Base-by-base conservation (phyloP, 2,888 invertebrate genomes). In the Linnaemya tessellans region DNA sequence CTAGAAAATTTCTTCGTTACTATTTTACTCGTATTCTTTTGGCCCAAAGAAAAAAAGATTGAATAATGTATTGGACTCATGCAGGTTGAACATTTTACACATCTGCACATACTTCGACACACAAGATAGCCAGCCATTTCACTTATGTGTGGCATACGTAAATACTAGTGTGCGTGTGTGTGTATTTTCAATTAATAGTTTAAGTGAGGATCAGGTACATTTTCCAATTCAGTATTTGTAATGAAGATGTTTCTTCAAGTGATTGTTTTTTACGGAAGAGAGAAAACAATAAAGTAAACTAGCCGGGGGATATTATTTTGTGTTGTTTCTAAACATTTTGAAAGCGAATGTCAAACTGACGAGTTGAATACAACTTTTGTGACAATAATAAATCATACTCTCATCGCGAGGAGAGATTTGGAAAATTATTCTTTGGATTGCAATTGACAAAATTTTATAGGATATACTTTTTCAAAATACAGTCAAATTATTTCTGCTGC, bases 1-100 rank as follows among this genome's bases (percentile, higher is more conserved):
- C 86, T 51, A 77, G 84, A 84, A 84, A 80, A 68, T 78, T 54
- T 78, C 64, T 80, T 73, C 56, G 46, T 54, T 54, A 9, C 30
- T 62, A 20, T 49, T 64, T 20, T 60, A 51, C 1, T 20, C 20
- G 20, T 1, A 60, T 11, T 46, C 46, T 67, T 58, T 56, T 41
- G 35, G 41, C 13, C 11, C 11, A 43, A 43, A 43, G 1, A 3
- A n/a, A 46, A 46, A 3, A n/a, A 46, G 15, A 46, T n/a, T n/a
- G 3, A 15, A 30, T 2, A 30, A 30, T n/a, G 46, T 46, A 46
- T n/a, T 15, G 1, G 41, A 43, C 13, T 43, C 1, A 43, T 46
- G 46, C 4, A 46, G 0, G 15, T 46, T 46, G 46, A 46, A 11
- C 4, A 46, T 46, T 15, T 46, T 15, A 46, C 46, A 46, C 15